Base-by-base conservation (phyloP, 2,888 invertebrate genomes). In the Poecilus cupreus region DNA sequence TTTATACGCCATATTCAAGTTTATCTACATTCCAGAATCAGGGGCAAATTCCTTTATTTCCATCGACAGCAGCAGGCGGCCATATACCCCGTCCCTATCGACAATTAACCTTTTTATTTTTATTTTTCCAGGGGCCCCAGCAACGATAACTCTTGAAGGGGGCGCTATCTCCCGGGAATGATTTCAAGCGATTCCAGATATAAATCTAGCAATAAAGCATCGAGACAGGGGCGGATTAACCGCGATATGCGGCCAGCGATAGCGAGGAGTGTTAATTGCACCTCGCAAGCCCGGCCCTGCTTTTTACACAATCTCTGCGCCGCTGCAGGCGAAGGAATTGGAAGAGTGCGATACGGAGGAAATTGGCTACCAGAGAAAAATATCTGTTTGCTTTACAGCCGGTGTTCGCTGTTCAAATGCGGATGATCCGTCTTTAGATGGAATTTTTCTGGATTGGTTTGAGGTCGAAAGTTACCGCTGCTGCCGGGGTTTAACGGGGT, bases 351-450 rank as follows among this genome's bases (percentile, higher is more conserved):
- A 60, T 60, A 60, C 60, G 60, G 26, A 85, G 86, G 85, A 86
- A 86, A 87, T 87, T 87, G 87, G 86, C 86, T 86, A 83, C 32
- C 32, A 32, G 86, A 86, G 85, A 86, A 85, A 86, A 85, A 86
- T 86, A 86, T 86, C 60, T 37, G 51, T 76, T 46, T 60, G 49
- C 64, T 79, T 79, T 79, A 68, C 64, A 32, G 64, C 11, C 77
- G 39, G 11, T 43, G 26, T 32, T 60, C 60, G 32, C 10, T 13
- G 54, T 54, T 54, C 22, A 22, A 32, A 37, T 70, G 32, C n/a
- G 46, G 74, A 49, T 74, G 49, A 74, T 74, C 51, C 51, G 46
- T 74, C 64, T 68, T 49, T 49, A 74, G 74, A 74, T 74, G 26
- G 74, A 74, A 32, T 49, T 51, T 74, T 74, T 74, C 51, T 26